Percentiles rank a stretch among this genome's conserved stretches.
These are phyloP conservation scores for Pollenia angustigena DNA, from an alignment of 2,888 invertebrate genomes.

Conservation along the genomic window DNA sequence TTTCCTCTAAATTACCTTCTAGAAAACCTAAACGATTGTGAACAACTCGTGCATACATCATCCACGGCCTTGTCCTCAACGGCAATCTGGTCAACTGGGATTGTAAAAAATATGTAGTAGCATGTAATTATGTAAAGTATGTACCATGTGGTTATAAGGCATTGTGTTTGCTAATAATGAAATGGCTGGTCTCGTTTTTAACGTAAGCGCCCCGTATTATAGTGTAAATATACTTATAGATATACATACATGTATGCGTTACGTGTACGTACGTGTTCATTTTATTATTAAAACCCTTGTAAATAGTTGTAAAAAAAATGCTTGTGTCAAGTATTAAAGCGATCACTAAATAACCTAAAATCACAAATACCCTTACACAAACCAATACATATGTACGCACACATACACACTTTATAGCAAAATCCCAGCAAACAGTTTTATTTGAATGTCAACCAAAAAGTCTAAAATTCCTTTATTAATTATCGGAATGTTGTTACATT, in stretches of 20 bases:
- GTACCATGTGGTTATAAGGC: constrained; percentile 37
- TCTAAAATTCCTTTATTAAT: too few species aligned
- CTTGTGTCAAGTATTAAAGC: constrained; percentile 54
- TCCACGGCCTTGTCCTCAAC: too few species aligned
- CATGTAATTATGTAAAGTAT: constrained; percentile 25
- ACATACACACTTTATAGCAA: not conserved
- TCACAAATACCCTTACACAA: constrained; percentile 21
- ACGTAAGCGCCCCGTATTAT: too few species aligned
- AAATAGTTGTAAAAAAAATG: constrained; percentile 67
- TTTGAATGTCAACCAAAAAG: too few species aligned
- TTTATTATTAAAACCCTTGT: constrained; percentile 51
- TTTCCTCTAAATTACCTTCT: too few species aligned
- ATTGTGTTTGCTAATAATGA: constrained; percentile 8
- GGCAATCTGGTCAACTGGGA: too few species aligned
- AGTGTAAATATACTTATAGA: not conserved
- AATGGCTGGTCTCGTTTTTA: too few species aligned
- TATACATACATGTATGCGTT: not conserved
- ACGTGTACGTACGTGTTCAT: constrained; percentile 25
- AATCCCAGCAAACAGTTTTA: too few species aligned
- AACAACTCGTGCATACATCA: too few species aligned
- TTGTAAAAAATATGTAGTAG: not conserved
- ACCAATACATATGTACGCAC: too few species aligned
- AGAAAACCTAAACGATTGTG: too few species aligned
- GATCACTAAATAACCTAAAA: constrained; percentile 55
- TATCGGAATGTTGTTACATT: too few species aligned